Percentiles rank a stretch among this genome's conserved stretches.
Conservation (phyloP, 2,797 vertebrate genomes). For the Parauchenoglanis ngamensis region DNA sequence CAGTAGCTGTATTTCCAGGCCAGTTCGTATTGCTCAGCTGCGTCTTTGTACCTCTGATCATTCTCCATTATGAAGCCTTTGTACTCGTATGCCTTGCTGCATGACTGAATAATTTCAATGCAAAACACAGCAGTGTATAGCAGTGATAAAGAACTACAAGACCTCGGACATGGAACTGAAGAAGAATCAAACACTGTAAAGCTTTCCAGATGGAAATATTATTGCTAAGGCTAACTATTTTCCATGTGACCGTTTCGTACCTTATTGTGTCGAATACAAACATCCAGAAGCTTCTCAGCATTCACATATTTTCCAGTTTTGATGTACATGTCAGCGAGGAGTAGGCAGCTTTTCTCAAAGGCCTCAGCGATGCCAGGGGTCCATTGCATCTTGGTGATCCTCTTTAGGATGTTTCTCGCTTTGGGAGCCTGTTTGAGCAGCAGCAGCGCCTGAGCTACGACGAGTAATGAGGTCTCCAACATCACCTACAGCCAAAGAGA, state of each 20-base stretch:
- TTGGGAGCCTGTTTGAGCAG: conserved; percentile 69
- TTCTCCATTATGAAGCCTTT: conserved; percentile 78
- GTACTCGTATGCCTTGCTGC: conserved; percentile 78
- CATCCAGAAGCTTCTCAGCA: conserved; percentile 67
- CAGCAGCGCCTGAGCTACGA: conserved; percentile 65
- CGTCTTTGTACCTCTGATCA: conserved; percentile 74
- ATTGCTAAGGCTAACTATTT: neutral
- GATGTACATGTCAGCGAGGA: conserved; percentile 76
- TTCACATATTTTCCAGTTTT: conserved; percentile 73
- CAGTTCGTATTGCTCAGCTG: conserved; percentile 71
- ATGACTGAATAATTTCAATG: conserved; percentile 65
- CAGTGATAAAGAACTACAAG: neutral
- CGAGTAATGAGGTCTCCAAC: conserved; percentile 60
- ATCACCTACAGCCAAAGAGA: conserved; percentile 33
- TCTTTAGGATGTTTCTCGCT: conserved; percentile 73
- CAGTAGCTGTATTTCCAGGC: conserved; percentile 74
- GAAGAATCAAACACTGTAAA: neutral
- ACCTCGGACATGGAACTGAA: too few species aligned
- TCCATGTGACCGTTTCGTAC: conserved; percentile 42
- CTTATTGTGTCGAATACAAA: conserved; percentile 75
- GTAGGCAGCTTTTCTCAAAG: conserved; percentile 70
- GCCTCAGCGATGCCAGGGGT: conserved; percentile 59
- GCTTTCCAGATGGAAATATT: neutral
- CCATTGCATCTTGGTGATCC: conserved; percentile 66
- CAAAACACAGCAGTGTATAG: neutral